Conservation (phyloP, 2,113 vertebrate species). For the Casuarius casuarius region DNA sequence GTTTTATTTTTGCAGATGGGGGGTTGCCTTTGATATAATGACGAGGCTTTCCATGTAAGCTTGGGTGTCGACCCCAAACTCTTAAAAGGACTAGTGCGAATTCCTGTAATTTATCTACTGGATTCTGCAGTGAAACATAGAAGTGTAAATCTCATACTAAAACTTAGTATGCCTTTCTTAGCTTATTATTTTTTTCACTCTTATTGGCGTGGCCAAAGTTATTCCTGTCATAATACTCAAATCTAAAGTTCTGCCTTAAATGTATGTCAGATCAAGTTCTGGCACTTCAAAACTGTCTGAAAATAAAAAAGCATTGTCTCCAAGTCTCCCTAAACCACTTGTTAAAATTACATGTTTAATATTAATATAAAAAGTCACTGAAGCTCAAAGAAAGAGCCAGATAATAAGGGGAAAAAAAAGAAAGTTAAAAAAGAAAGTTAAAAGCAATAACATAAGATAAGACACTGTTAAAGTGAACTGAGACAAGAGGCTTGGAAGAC, state of each 20-base stretch:
- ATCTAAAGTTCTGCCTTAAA: neutral
- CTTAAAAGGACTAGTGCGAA: neutral
- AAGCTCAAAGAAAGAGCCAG: neutral
- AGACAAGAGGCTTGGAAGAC: neutral
- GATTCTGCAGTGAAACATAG: neutral
- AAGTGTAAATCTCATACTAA: neutral
- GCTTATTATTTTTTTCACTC: neutral
- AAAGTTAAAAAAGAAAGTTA: neutral
- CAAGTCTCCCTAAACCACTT: neutral
- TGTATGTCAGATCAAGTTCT: neutral
- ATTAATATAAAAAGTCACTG: neutral
- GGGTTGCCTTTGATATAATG: neutral
- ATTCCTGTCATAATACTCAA: neutral
- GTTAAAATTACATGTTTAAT: neutral
- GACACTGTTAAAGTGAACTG: neutral
- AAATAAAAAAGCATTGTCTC: neutral
- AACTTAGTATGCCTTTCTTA: neutral
- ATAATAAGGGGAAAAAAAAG: neutral
- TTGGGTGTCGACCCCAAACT: neutral
- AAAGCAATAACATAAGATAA: neutral
- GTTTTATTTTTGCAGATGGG: neutral
- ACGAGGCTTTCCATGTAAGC: neutral
- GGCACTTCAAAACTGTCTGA: neutral
- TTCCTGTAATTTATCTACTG: neutral
- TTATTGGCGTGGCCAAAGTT: neutral